These are phyloP conservation scores for Oasisia sp. DNA, from an alignment of 2,888 invertebrate genomes.

Conservation along the genomic window DNA sequence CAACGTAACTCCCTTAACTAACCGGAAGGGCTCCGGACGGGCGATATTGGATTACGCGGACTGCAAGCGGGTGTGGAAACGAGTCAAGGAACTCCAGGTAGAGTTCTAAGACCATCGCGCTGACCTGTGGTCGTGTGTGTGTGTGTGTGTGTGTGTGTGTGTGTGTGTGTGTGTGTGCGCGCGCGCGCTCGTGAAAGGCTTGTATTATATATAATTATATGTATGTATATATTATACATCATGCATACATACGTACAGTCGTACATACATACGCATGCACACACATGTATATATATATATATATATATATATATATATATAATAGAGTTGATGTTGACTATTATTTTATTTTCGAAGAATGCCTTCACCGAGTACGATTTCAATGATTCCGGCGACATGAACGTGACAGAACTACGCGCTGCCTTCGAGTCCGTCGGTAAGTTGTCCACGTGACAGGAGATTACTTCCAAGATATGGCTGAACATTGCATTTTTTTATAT, in stretches of 20 bases:
- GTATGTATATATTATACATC: too few species aligned
- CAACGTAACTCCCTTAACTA: conserved; percentile 1
- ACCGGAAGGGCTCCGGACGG: conserved; percentile 23
- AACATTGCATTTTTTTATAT: too few species aligned
- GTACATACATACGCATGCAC: too few species aligned
- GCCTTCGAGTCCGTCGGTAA: conserved; percentile 36
- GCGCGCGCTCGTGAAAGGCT: too few species aligned
- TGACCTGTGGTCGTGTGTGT: neutral
- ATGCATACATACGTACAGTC: too few species aligned
- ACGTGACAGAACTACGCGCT: conserved; percentile 31
- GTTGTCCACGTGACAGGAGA: neutral
- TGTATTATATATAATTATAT: too few species aligned
- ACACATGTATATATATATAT: too few species aligned
- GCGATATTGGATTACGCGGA: conserved; percentile 25
- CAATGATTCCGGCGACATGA: conserved; percentile 31
- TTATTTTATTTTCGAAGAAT: conserved; percentile 26
- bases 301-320: too few species aligned
- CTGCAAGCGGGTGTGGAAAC: conserved; percentile 29
- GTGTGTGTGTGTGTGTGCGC: too few species aligned
- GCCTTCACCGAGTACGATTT: conserved; percentile 36
- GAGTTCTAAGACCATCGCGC: neutral
- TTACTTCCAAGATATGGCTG: neutral
- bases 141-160: too few species aligned
- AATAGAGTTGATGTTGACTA: neutral
- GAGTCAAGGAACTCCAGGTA: conserved; percentile 31